Evolutionary conservation across 1,140 invertebrate species (phyloP).

Genomic region (Gonioctena quinquepunctata): DNA sequence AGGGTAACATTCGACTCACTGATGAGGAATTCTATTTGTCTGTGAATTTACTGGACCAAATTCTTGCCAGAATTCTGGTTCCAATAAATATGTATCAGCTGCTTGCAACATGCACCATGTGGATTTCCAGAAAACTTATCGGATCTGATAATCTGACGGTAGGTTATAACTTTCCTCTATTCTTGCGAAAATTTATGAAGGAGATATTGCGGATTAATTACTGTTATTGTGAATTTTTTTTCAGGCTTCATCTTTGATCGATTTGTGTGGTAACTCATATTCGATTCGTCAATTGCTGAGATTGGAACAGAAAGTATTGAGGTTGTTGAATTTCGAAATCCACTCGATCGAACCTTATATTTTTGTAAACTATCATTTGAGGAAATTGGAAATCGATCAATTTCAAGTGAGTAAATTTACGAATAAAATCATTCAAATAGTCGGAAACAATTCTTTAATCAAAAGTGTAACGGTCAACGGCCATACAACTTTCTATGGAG

Average conservation of each 20-base stretch:
- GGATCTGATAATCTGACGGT: background rate
- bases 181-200: no score
- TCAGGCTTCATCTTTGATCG: background rate
- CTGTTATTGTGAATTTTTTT: no score
- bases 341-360: background rate
- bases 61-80: background rate
- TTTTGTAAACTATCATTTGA: slow-evolving; percentile 2
- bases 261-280: background rate
- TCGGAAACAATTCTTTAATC: no score
- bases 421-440: no score
- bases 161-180: background rate
- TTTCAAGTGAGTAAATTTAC: background rate
- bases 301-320: slow-evolving; percentile 4
- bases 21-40: slow-evolving; percentile 1
- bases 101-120: background rate
- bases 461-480: no score
- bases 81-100: slow-evolving; percentile 11
- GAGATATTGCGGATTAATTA: no score
- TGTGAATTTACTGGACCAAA: background rate
- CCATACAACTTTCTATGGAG: no score
- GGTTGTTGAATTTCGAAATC: background rate
- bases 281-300: background rate
- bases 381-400: background rate
- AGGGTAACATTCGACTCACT: background rate
- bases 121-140: slow-evolving; percentile 6